phyloP scores from a whole-genome alignment of 2,888 invertebrate genomes.

The Latrodectus hesperus region DNA sequence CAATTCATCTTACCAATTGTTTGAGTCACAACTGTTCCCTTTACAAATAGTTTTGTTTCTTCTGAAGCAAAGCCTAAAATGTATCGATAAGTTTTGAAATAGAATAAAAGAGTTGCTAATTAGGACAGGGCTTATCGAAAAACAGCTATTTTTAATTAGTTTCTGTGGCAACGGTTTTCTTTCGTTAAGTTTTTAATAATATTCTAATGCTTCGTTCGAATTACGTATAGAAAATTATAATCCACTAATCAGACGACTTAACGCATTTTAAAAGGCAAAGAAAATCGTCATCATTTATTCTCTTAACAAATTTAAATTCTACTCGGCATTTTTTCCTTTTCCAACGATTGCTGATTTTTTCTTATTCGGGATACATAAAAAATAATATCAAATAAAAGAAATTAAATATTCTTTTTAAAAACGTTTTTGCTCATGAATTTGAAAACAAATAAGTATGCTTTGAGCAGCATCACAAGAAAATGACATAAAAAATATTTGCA shows the following conservation, averaged over 20 bases:
- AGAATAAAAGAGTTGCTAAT: slow-evolving; percentile 19
- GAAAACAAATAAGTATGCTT: too few species aligned
- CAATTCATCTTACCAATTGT: not conserved
- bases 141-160: slow-evolving; percentile 47
- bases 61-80: too few species aligned
- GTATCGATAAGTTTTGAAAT: too few species aligned
- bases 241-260: slow-evolving; percentile 27
- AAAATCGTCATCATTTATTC: slow-evolving; percentile 23
- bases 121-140: slow-evolving; percentile 12
- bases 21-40: too few species aligned
- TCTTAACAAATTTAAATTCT: not conserved
- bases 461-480: too few species aligned
- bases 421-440: too few species aligned
- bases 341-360: too few species aligned
- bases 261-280: not conserved
- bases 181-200: slow-evolving; percentile 26
- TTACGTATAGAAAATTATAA: slow-evolving; percentile 32
- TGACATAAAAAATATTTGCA: too few species aligned
- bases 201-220: not conserved
- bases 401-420: too few species aligned
- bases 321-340: slow-evolving; percentile 3
- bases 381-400: too few species aligned
- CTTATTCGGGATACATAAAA: too few species aligned
- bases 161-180: slow-evolving; percentile 16
- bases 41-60: too few species aligned